phyloP scores from a whole-genome alignment of 2,113 vertebrate species.

The Nesoenas mayeri region DNA sequence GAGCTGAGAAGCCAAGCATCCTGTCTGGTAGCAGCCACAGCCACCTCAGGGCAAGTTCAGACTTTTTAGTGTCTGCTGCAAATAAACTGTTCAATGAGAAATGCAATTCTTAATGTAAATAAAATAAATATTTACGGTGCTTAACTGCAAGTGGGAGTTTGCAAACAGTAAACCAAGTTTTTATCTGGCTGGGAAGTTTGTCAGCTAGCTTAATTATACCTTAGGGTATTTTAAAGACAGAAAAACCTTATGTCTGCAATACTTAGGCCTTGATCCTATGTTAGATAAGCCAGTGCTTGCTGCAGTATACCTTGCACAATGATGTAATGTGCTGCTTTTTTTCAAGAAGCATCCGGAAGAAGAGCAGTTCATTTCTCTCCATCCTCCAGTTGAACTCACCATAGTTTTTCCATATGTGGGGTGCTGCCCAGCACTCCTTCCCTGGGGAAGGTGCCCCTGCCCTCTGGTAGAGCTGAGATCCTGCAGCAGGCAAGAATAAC shows the following conservation, averaged over 20 bases:
- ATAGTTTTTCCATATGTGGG: neutral
- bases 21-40: neutral
- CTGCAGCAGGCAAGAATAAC: neutral
- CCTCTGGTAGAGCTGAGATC: neutral
- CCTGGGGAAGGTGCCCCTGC: neutral
- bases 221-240: constrained; percentile 47
- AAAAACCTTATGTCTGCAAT: constrained; percentile 41
- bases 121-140: constrained; percentile 57
- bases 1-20: neutral
- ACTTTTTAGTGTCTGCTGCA: constrained; percentile 26
- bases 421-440: neutral
- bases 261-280: constrained; percentile 24
- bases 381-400: neutral
- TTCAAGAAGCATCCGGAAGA: neutral
- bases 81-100: constrained; percentile 29
- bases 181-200: constrained; percentile 57
- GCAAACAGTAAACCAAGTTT: constrained; percentile 49
- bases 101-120: constrained; percentile 50
- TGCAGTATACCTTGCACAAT: constrained; percentile 8
- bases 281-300: constrained; percentile 48
- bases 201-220: constrained; percentile 51
- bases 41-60: constrained; percentile 32
- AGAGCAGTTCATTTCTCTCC: neutral
- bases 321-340: neutral
- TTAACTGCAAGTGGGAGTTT: constrained; percentile 46